A percentile compares a stretch with the other conserved stretches of the same genome.
Evolutionary conservation across 2,113 vertebrate genomes (phyloP).

Genomic region (Oncorhynchus clarkii): DNA sequence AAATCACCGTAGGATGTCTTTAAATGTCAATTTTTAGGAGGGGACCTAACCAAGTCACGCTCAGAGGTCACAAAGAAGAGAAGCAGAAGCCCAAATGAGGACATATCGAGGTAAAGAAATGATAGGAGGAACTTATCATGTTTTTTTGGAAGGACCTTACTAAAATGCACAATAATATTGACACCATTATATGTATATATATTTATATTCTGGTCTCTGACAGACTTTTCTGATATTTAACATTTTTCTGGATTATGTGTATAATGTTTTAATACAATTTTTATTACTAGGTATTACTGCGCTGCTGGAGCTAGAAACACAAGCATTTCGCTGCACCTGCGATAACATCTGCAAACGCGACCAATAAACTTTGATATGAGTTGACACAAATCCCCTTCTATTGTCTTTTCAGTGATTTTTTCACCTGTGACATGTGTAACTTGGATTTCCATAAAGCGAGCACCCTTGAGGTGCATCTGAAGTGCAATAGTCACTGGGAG

Average conservation of each 20-base stretch:
- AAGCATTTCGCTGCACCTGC: no score
- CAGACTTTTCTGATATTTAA: not conserved
- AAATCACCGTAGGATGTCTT: not conserved
- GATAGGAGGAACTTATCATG: no score
- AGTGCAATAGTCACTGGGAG: not conserved
- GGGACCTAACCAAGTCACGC: slow-evolving; percentile 14
- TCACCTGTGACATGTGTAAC: not conserved
- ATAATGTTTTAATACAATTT: not conserved
- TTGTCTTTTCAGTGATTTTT: not conserved
- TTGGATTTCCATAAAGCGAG: not conserved
- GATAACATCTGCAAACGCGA: not conserved
- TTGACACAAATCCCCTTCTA: not conserved
- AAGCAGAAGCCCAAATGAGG: not conserved
- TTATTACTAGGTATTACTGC: not conserved
- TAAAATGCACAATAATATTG: not conserved
- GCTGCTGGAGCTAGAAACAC: no score
- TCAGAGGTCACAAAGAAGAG: slow-evolving; percentile 11
- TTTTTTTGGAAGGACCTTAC: no score
- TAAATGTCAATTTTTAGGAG: slow-evolving; percentile 29
- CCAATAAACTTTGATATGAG: not conserved
- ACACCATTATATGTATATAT: not conserved
- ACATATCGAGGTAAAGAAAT: slow-evolving; percentile 40
- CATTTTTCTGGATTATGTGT: not conserved
- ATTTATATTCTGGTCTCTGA: not conserved
- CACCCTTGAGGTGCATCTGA: not conserved